A percentile compares a stretch with the other conserved stretches of the same genome.
Evolutionary conservation across 2,113 vertebrate genomes (phyloP).

Genomic region (human (Homo sapiens)): DNA sequence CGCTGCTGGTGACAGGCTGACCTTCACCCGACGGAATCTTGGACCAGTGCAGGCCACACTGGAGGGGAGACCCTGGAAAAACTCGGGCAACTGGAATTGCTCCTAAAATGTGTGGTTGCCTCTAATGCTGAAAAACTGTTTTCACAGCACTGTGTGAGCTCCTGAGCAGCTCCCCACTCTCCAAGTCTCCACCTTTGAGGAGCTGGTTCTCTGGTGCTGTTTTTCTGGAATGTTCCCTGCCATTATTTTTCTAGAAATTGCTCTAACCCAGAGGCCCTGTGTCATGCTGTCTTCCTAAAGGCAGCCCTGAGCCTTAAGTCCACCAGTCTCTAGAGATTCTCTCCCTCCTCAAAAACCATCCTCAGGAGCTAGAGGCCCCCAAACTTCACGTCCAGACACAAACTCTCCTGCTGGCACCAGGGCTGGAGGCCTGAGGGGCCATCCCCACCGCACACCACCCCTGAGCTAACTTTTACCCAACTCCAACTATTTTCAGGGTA

Average conservation of each 20-base stretch:
- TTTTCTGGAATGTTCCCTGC: neutral
- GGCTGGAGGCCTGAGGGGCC: neutral
- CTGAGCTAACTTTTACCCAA: neutral
- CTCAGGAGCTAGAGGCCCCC: neutral
- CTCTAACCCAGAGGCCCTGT: accelerated
- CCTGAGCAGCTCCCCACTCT: neutral
- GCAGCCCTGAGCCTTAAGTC: neutral
- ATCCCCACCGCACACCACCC: neutral
- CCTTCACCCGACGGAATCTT: neutral
- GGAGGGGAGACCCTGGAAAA: neutral
- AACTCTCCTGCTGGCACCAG: neutral
- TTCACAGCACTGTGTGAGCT: no score
- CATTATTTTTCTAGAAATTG: neutral
- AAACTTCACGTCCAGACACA: no score
- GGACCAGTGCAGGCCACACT: neutral
- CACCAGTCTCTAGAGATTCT: neutral
- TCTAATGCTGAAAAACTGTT: neutral
- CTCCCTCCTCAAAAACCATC: neutral
- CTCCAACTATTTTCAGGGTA: neutral
- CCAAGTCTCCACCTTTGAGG: neutral
- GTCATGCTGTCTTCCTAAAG: neutral
- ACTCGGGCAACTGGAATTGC: accelerated
- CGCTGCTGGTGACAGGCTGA: accelerated
- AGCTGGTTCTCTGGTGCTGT: accelerated
- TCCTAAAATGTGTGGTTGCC: neutral